Evolutionary conservation across 2,888 invertebrate genomes (phyloP), one percentile per base, ranked within the genome.

Genomic region (Oasisia sp.): DNA sequence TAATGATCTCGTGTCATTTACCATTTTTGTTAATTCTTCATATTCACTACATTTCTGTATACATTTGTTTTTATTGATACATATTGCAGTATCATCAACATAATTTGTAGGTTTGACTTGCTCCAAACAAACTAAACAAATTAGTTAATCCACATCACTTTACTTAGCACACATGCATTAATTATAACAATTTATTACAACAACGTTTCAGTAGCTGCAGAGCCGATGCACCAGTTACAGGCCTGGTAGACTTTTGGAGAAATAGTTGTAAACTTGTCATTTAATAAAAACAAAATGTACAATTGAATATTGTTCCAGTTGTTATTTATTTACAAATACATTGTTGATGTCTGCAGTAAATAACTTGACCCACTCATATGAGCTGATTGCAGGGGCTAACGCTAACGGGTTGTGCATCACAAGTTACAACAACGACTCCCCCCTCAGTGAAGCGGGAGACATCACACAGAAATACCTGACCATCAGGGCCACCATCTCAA

Each of bases 381-480:
- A 74, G 27, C 12, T 45, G 89, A 27, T 74, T 91, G 4, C 92
- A 94, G 94, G 94, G 8, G 94, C 94, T 89, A 93, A 94, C 45
- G 92, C 93, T 32, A 32, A 90, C 0, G n/a, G 74, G 9, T 50
- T 93, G 38, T 92, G 92, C 89, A 95, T 96, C 5, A 96, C 96
- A 32, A 95, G 95, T 4, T 99, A 99, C 95, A 99, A 99, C 96
- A 99, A 99, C 95, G 98, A 99, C 96, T 98, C 99, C 0, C 99
- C 99, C 0, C 96, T 99, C 93, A 97, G 97, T 32, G 99, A 99
- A 96, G 98, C 98, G 92, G 99, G 99, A 0, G 98, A 99, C 96
- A 97, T 98, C 0, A 98, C 98, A 0, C 97, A 97, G 0, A 99
- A 99, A 96, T 99, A 98, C 96, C 97, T 94, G 50, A 95, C 95